A percentile compares a stretch with the other conserved stretches of the same genome.
phyloP scores from a whole-genome alignment of 30 jellyfish, hydroid and myxozoan species.

The Morbakka virulenta region DNA sequence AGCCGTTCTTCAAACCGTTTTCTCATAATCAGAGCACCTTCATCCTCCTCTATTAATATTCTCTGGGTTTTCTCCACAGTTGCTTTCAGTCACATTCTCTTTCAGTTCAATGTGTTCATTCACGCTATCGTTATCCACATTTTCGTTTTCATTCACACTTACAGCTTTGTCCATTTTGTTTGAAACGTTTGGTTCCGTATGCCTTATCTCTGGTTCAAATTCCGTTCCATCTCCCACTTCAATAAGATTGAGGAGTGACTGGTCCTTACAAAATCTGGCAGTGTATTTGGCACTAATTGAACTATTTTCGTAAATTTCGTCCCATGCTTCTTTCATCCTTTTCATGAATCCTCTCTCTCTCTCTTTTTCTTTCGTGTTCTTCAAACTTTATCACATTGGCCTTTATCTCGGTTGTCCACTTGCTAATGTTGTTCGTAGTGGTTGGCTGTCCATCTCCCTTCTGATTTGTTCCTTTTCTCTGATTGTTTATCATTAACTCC shows the following conservation, averaged over 20 bases:
- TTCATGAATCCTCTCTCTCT: not conserved
- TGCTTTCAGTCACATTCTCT: not conserved
- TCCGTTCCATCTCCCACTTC: not conserved
- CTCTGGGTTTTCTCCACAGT: not conserved
- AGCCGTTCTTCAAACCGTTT: not conserved
- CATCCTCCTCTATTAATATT: not conserved
- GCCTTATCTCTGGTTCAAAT: not conserved
- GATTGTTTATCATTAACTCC: no score
- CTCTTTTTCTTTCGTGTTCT: not conserved
- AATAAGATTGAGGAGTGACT: not conserved
- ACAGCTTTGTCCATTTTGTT: not conserved
- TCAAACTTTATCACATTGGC: not conserved
- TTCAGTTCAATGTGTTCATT: no score
- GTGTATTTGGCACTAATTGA: no score
- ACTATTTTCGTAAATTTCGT: no score
- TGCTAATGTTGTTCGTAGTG: no score
- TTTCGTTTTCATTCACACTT: no score
- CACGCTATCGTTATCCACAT: no score
- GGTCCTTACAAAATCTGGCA: no score
- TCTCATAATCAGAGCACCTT: not conserved
- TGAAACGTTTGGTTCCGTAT: not conserved
- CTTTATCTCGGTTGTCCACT: not conserved
- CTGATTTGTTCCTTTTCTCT: no score
- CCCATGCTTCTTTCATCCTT: not conserved
- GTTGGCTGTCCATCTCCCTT: no score